phyloP scores from a whole-genome alignment of 2,113 vertebrate species.

The Machaerirhynchus nigripectus region DNA sequence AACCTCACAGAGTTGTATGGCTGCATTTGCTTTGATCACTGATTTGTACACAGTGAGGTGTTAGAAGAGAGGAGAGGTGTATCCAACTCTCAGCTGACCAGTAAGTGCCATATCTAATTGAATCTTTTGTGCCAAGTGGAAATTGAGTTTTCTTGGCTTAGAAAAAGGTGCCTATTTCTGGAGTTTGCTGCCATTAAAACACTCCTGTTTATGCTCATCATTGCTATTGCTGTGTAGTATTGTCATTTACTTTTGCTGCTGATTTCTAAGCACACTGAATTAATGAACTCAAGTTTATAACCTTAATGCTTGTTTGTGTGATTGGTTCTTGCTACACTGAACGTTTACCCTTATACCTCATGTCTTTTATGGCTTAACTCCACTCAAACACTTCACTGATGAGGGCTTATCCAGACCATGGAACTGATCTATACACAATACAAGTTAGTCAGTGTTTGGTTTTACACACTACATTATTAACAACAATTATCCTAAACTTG shows the following conservation, averaged over 20 bases:
- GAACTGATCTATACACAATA: neutral
- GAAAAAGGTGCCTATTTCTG: neutral
- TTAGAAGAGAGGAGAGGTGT: neutral
- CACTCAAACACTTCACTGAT: neutral
- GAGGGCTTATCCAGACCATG: neutral
- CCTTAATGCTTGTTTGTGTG: neutral
- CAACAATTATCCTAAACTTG: neutral
- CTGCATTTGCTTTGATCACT: neutral
- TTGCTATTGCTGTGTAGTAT: neutral
- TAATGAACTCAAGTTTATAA: constrained; percentile 3
- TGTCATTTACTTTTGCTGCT: neutral
- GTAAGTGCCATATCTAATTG: neutral
- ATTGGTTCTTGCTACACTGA: neutral
- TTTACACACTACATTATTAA: neutral
- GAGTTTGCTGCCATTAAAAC: neutral
- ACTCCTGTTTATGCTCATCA: neutral
- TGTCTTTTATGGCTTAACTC: neutral
- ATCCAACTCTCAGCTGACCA: neutral
- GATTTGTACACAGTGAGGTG: neutral
- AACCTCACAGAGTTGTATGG: neutral
- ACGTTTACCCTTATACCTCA: neutral
- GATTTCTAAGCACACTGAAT: neutral
- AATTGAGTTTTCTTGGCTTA: constrained; percentile 23
- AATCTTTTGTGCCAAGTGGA: constrained; percentile 24
- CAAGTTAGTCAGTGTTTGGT: neutral